phyloP scores from a whole-genome alignment of 2,797 vertebrate species.

The Karalla daura region DNA sequence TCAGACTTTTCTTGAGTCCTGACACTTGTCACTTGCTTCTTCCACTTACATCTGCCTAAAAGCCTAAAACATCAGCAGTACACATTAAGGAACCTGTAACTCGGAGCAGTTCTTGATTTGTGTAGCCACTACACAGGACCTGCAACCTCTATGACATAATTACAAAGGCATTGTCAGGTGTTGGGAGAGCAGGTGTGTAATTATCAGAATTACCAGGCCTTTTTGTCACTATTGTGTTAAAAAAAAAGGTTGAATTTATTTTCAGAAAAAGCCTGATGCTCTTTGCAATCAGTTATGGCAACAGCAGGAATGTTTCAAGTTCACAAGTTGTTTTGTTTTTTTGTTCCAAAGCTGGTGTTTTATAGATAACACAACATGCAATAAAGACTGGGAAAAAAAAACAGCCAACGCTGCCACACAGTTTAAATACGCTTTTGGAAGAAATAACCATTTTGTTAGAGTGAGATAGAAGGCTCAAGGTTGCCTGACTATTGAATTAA shows the following conservation, averaged over 20 bases:
- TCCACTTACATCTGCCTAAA: neutral
- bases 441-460: neutral
- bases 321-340: too few species aligned
- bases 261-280: neutral
- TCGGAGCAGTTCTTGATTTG: neutral
- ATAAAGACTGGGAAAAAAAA: neutral
- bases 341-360: slow-evolving; percentile 5
- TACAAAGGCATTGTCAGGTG: slow-evolving; percentile 5
- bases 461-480: neutral
- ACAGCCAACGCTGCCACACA: neutral
- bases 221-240: neutral
- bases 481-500: neutral
- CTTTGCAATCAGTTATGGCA: slow-evolving; percentile 10
- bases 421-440: neutral
- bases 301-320: neutral
- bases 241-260: neutral
- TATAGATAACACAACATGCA: neutral
- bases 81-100: neutral
- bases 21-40: slow-evolving; percentile 5
- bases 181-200: slow-evolving; percentile 8
- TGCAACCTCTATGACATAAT: slow-evolving; percentile 1
- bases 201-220: neutral
- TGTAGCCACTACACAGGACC: neutral
- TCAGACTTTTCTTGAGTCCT: slow-evolving; percentile 16
- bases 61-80: slow-evolving; percentile 1